Conservation (phyloP, 2,113 vertebrate species). For the Mixornis gularis region DNA sequence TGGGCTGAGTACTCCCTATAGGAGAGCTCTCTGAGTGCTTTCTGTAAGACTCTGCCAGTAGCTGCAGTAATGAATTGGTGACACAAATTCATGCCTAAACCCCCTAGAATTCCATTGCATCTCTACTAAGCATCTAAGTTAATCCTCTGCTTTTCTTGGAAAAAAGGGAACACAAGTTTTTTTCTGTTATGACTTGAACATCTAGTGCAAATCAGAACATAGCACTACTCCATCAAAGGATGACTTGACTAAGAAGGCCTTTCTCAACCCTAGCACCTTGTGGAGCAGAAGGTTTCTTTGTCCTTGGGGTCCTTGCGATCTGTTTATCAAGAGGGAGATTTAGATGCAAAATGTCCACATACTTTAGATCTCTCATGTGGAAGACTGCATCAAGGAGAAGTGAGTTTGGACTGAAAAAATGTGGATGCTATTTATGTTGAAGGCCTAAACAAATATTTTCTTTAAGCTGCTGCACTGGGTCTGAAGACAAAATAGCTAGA, state of each 20-base stretch:
- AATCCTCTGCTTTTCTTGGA: not conserved
- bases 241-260: not conserved
- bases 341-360: not conserved
- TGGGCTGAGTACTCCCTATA: not conserved
- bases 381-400: not conserved
- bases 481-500: not conserved
- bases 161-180: not conserved
- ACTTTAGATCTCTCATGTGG: not conserved
- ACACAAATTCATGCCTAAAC: not conserved
- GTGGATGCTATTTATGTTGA: not conserved
- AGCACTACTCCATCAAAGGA: not conserved
- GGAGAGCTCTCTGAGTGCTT: too few species aligned
- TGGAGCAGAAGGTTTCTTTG: not conserved
- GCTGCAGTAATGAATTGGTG: not conserved
- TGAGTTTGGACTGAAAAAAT: not conserved
- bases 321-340: not conserved
- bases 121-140: not conserved
- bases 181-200: not conserved
- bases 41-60: not conserved
- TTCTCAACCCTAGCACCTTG: not conserved
- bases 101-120: fast-evolving
- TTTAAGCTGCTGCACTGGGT: not conserved
- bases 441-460: not conserved
- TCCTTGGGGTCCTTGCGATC: not conserved
- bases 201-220: not conserved